phyloP scores from a whole-genome alignment of 35 echinoderm and acorn worm species.

The Lytechinus pictus region DNA sequence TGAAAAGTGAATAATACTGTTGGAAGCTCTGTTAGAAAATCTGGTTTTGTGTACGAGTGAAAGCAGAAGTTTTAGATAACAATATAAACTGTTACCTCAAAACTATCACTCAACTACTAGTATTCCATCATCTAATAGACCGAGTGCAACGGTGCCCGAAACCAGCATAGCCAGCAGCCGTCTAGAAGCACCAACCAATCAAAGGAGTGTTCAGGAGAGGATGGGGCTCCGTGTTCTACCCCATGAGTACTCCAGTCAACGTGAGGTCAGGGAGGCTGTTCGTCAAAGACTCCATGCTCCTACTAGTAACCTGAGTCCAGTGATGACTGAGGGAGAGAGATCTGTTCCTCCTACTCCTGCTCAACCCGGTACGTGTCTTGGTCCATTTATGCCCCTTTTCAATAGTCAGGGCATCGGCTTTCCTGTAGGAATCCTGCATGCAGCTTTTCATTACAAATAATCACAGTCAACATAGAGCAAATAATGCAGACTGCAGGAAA shows the following conservation, averaged over 20 bases:
- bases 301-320: slow-evolving; percentile 58
- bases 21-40: too few species aligned
- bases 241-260: slow-evolving; percentile 64
- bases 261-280: slow-evolving; percentile 68
- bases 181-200: not conserved
- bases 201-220: not conserved
- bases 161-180: not conserved
- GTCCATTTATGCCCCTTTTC: not conserved
- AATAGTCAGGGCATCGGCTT: too few species aligned
- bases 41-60: too few species aligned
- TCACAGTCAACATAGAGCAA: too few species aligned
- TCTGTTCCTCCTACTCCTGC: slow-evolving; percentile 41
- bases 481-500: too few species aligned
- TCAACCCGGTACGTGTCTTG: slow-evolving; percentile 60
- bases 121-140: not conserved
- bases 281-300: slow-evolving; percentile 67
- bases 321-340: slow-evolving; percentile 49
- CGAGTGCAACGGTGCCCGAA: not conserved
- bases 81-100: too few species aligned
- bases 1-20: too few species aligned
- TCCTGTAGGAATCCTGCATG: too few species aligned
- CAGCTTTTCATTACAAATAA: too few species aligned
- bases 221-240: slow-evolving; percentile 59
- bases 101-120: too few species aligned
- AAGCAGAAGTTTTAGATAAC: too few species aligned